Conservation (phyloP, 37 sponge, comb jelly and placozoan genomes). For the Aphrocallistes beatrix region DNA sequence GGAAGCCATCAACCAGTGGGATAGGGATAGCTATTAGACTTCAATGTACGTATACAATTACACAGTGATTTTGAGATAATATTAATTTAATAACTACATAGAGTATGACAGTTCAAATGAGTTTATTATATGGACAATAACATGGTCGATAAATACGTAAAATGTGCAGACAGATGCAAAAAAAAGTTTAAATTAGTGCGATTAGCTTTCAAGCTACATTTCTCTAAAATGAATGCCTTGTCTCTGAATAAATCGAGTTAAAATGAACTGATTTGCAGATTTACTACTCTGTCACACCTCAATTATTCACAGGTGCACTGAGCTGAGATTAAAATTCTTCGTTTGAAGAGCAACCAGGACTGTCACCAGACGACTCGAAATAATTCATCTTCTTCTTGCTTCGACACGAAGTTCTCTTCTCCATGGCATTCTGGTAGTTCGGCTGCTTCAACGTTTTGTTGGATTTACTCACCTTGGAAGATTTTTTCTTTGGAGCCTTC, state of each 20-base stretch:
- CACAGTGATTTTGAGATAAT: too few species aligned
- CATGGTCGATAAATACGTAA: not conserved
- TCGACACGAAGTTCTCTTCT: not conserved
- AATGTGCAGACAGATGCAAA: not conserved
- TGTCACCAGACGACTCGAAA: not conserved
- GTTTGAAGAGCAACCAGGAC: not conserved
- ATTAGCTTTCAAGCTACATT: not conserved
- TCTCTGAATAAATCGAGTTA: too few species aligned
- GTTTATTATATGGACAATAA: too few species aligned
- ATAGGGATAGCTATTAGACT: not conserved
- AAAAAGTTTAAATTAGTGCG: not conserved
- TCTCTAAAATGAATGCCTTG: not conserved
- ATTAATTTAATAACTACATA: too few species aligned
- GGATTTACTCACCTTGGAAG: not conserved
- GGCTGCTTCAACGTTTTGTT: not conserved
- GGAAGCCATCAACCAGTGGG: slow-evolving; percentile 2
- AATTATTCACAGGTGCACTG: not conserved
- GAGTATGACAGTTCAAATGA: too few species aligned
- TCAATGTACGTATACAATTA: not conserved
- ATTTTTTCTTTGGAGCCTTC: slow-evolving; percentile 12
- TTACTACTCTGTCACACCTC: not conserved
- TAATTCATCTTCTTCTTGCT: not conserved
- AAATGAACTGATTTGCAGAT: not conserved
- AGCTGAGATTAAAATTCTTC: not conserved
- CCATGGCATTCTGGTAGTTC: not conserved